Conservation (phyloP, 2,797 vertebrate genomes). For the Buphagus erythrorhynchus region DNA sequence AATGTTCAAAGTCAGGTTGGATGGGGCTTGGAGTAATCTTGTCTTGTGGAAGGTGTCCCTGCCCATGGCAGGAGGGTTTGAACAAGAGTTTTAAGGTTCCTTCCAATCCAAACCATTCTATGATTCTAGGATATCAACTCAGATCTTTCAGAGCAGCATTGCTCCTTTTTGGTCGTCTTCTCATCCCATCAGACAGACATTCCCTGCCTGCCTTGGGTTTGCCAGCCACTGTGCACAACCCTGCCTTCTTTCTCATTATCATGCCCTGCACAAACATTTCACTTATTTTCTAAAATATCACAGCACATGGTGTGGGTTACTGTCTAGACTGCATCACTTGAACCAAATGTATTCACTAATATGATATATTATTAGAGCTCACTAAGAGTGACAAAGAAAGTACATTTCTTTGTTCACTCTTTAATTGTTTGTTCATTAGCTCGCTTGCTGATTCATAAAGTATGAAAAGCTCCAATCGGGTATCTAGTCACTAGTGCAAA, state of each 20-base stretch:
- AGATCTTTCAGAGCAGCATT: not conserved
- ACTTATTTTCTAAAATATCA: not conserved
- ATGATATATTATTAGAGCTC: not conserved
- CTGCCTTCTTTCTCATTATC: not conserved
- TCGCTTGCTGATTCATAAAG: slow-evolving; percentile 49
- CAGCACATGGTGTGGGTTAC: not conserved
- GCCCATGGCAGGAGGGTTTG: not conserved
- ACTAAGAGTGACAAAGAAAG: slow-evolving; percentile 28
- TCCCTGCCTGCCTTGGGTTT: not conserved
- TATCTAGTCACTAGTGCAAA: slow-evolving; percentile 51
- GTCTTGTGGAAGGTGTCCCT: not conserved
- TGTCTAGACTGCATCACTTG: slow-evolving; percentile 46
- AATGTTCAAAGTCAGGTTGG: not conserved
- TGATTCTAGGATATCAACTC: not conserved
- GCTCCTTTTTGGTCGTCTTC: accelerated
- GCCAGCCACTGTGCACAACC: accelerated
- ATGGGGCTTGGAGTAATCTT: not conserved
- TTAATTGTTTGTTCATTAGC: slow-evolving; percentile 59
- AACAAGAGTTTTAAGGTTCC: not conserved
- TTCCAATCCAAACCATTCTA: not conserved
- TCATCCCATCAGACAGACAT: not conserved
- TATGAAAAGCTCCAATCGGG: slow-evolving; percentile 19
- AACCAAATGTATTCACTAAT: not conserved
- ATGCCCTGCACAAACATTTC: not conserved
- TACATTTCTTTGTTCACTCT: slow-evolving; percentile 31